Conservation (phyloP, 2,888 invertebrate genomes). For the Orthosia cruda region DNA sequence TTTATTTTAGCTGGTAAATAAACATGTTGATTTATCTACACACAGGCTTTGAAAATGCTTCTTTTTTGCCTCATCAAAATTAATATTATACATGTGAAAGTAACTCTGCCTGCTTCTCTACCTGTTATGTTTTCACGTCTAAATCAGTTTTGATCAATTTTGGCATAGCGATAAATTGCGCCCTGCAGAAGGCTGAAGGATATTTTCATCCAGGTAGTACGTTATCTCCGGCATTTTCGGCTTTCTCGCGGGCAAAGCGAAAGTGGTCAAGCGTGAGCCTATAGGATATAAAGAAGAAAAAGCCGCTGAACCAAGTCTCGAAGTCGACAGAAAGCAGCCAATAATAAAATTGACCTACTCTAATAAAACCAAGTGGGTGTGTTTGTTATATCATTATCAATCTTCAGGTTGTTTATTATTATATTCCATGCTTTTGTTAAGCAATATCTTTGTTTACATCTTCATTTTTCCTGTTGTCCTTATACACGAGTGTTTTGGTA, state of each 20-base stretch:
- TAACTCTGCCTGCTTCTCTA: too few species aligned
- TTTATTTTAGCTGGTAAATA: constrained; percentile 16
- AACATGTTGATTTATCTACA: constrained; percentile 13
- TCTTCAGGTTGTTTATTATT: constrained; percentile 9
- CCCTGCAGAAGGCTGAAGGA: too few species aligned
- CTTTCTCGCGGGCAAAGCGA: too few species aligned
- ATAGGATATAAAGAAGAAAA: too few species aligned
- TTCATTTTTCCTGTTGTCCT: neutral
- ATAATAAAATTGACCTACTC: constrained; percentile 8
- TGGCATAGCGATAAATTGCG: too few species aligned
- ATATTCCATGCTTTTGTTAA: neutral
- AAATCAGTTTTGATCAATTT: too few species aligned
- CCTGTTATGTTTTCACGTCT: too few species aligned
- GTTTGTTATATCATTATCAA: constrained; percentile 1
- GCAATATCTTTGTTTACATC: constrained; percentile 32
- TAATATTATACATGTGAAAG: too few species aligned
- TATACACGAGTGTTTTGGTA: neutral
- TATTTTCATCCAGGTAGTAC: too few species aligned
- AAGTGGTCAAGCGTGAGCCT: too few species aligned
- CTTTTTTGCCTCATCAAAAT: neutral
- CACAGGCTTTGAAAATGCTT: constrained; percentile 9
- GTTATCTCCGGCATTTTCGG: too few species aligned
- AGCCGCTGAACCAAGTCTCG: too few species aligned
- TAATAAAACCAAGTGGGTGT: constrained; percentile 5
- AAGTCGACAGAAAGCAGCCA: constrained; percentile 3